A percentile compares a stretch with the other conserved stretches of the same genome.
phyloP scores from a whole-genome alignment of 2,888 invertebrate genomes.

The Cabera pusaria region DNA sequence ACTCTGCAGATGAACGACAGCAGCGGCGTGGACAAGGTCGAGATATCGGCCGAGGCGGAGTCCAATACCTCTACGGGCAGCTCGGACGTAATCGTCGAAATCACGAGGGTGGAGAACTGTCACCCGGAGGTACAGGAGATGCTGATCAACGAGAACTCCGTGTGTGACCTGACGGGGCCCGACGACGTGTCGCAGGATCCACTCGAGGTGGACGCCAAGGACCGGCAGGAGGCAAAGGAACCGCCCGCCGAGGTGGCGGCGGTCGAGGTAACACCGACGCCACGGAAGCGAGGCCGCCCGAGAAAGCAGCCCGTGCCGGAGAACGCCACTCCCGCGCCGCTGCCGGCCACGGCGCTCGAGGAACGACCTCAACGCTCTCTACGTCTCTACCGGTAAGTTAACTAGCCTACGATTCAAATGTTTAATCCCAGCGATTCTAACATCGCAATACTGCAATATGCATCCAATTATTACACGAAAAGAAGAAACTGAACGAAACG shows the following conservation, averaged over 20 bases:
- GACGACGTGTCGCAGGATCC: conserved; percentile 75
- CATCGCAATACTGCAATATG: too few species aligned
- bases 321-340: conserved; percentile 44
- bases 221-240: conserved; percentile 43
- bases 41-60: conserved; percentile 54
- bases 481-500: too few species aligned
- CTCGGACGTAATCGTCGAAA: conserved; percentile 57
- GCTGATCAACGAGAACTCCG: conserved; percentile 74
- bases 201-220: conserved; percentile 62
- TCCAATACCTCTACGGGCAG: conserved; percentile 66
- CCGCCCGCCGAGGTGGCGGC: conserved; percentile 37
- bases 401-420: too few species aligned
- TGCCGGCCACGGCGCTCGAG: conserved; percentile 69
- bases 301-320: conserved; percentile 70
- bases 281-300: conserved; percentile 75
- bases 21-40: conserved; percentile 55
- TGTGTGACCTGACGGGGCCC: conserved; percentile 59
- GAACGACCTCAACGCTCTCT: conserved; percentile 76
- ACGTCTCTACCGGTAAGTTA: conserved; percentile 66
- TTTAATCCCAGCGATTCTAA: too few species aligned
- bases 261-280: conserved; percentile 65
- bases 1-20: conserved; percentile 56
- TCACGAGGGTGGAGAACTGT: conserved; percentile 53
- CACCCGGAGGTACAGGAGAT: conserved; percentile 64
- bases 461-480: too few species aligned